Conservation (phyloP, 2,797 vertebrate genomes). For the Austrolebias charrua region DNA sequence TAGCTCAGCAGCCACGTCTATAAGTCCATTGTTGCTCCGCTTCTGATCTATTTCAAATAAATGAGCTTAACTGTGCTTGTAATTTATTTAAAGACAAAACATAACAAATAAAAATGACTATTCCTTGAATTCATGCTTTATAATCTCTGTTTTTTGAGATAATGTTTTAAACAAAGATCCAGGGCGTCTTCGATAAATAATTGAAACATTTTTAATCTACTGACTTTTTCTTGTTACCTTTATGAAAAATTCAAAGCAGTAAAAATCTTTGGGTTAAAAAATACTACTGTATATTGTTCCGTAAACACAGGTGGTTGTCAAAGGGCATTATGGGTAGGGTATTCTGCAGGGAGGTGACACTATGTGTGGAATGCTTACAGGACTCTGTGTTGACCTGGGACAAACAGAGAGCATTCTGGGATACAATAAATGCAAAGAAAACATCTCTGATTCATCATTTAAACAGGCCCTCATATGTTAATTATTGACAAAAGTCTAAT, state of each 20-base stretch:
- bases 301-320: slow-evolving; percentile 65
- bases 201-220: too few species aligned
- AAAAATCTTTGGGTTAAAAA: slow-evolving; percentile 36
- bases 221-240: background rate
- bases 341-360: slow-evolving; percentile 75
- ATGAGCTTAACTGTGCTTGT: too few species aligned
- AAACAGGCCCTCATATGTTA: slow-evolving; percentile 4
- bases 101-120: too few species aligned
- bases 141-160: too few species aligned
- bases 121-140: too few species aligned
- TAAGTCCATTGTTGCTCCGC: too few species aligned
- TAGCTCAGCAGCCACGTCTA: too few species aligned
- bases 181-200: too few species aligned
- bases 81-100: too few species aligned
- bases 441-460: slow-evolving; percentile 26
- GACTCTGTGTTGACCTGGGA: slow-evolving; percentile 70
- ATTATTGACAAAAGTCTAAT: background rate
- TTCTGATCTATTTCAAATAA: too few species aligned
- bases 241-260: background rate
- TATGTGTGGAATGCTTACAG: slow-evolving; percentile 75
- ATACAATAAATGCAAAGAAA: slow-evolving; percentile 56
- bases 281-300: slow-evolving; percentile 36
- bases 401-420: slow-evolving; percentile 73
- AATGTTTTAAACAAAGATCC: background rate
- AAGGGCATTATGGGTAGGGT: slow-evolving; percentile 68